phyloP scores from a whole-genome alignment of 2,797 vertebrate genomes.

The Erethizon dorsatum region DNA sequence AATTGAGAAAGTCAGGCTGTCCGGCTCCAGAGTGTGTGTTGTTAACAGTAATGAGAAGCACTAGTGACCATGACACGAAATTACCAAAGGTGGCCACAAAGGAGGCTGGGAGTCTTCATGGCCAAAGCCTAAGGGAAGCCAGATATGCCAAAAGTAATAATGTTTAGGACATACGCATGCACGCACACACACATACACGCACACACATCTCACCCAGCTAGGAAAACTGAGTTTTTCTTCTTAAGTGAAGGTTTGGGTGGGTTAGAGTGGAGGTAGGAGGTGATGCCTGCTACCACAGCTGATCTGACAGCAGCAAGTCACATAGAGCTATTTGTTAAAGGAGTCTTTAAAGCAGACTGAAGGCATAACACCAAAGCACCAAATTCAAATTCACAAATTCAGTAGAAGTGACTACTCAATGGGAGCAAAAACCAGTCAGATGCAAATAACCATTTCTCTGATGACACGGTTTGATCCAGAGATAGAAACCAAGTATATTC shows the following conservation, averaged over 20 bases:
- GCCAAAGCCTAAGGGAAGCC: not conserved
- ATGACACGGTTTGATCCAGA: constrained; percentile 59
- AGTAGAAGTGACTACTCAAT: constrained; percentile 33
- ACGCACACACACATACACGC: not conserved
- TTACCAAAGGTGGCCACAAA: not conserved
- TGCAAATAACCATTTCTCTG: constrained; percentile 63
- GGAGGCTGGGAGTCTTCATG: not conserved
- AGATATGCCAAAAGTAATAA: not conserved
- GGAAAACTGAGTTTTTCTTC: not conserved
- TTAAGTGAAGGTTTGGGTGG: not conserved
- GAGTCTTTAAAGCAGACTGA: not conserved
- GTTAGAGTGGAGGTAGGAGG: not conserved
- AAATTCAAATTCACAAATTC: constrained; percentile 24
- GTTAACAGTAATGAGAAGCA: not conserved
- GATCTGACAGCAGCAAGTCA: not conserved
- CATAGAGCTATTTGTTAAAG: not conserved
- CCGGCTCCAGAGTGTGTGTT: not conserved
- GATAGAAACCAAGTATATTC: constrained; percentile 54
- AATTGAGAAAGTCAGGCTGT: not conserved
- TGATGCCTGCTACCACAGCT: not conserved
- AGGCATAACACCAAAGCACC: not conserved
- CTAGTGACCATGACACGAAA: not conserved
- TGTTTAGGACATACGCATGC: not conserved
- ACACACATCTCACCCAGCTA: not conserved
- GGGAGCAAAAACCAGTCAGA: constrained; percentile 1